Evolutionary conservation across 2,888 invertebrate genomes (phyloP).

Genomic region (Atethmia centrago): DNA sequence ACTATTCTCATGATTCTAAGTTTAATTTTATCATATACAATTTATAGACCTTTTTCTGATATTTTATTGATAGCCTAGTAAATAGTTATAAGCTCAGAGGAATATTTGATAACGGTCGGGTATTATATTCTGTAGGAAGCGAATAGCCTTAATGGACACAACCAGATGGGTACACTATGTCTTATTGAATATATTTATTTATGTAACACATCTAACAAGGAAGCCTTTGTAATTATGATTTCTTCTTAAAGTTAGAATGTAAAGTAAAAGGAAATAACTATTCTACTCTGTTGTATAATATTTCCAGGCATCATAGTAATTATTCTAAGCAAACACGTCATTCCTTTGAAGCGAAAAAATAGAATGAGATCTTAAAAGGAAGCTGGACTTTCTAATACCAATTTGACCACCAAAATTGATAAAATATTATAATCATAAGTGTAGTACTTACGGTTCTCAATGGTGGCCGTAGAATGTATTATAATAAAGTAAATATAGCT

Average conservation of each 20-base stretch:
- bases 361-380: constrained; percentile 38
- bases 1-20: no score
- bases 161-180: constrained; percentile 12
- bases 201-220: constrained; percentile 12
- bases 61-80: constrained; percentile 12
- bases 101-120: constrained; percentile 19
- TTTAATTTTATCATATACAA: constrained; percentile 15
- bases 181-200: constrained; percentile 11
- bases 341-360: constrained; percentile 18
- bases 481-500: constrained; percentile 21
- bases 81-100: constrained; percentile 25
- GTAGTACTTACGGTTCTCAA: constrained; percentile 36
- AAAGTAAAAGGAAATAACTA: neutral
- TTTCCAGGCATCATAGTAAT: constrained; percentile 37
- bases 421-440: constrained; percentile 30
- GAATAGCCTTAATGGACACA: constrained; percentile 2
- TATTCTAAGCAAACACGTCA: constrained; percentile 27
- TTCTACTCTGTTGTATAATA: constrained; percentile 48
- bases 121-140: constrained; percentile 9
- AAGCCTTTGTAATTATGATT: constrained; percentile 16
- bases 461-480: constrained; percentile 35
- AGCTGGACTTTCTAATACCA: constrained; percentile 64
- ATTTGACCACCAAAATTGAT: constrained; percentile 35
- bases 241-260: constrained; percentile 11
- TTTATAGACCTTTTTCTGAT: constrained; percentile 14